Conservation (phyloP, 2,113 vertebrate species). For the Lipophrys pholis region DNA sequence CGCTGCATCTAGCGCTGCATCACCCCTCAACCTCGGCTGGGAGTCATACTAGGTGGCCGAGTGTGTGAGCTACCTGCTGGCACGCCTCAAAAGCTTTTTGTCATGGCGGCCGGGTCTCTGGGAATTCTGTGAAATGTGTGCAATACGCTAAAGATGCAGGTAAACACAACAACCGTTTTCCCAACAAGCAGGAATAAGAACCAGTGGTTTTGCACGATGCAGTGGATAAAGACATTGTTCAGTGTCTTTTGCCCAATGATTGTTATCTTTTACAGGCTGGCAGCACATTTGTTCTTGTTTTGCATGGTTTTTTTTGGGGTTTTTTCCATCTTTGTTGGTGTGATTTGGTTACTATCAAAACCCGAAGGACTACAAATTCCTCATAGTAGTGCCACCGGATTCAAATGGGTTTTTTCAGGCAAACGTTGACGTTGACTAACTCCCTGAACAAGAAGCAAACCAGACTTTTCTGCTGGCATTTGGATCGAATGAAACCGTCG, state of each 20-base stretch:
- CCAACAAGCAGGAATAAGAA: neutral
- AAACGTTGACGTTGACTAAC: no score
- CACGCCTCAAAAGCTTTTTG: slow-evolving; percentile 8
- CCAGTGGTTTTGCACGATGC: slow-evolving; percentile 17
- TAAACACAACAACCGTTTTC: neutral
- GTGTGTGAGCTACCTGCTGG: slow-evolving; percentile 37
- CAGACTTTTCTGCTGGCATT: no score
- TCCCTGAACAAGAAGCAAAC: no score
- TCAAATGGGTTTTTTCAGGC: no score
- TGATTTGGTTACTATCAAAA: neutral
- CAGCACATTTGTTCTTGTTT: no score
- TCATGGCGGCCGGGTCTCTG: slow-evolving; percentile 55
- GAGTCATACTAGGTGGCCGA: neutral
- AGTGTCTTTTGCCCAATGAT: neutral
- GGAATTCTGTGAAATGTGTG: slow-evolving; percentile 48
- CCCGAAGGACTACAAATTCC: neutral
- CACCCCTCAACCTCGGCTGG: slow-evolving; percentile 18
- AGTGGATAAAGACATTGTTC: neutral
- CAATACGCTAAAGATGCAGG: slow-evolving; percentile 29
- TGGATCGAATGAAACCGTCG: no score
- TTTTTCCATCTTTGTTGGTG: neutral
- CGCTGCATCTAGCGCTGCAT: slow-evolving; percentile 33
- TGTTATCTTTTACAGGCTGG: no score
- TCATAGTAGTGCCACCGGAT: neutral
- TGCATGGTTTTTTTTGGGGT: no score